phyloP scores from a whole-genome alignment of 1,140 invertebrate genomes.

The Parasteatoda tepidariorum region DNA sequence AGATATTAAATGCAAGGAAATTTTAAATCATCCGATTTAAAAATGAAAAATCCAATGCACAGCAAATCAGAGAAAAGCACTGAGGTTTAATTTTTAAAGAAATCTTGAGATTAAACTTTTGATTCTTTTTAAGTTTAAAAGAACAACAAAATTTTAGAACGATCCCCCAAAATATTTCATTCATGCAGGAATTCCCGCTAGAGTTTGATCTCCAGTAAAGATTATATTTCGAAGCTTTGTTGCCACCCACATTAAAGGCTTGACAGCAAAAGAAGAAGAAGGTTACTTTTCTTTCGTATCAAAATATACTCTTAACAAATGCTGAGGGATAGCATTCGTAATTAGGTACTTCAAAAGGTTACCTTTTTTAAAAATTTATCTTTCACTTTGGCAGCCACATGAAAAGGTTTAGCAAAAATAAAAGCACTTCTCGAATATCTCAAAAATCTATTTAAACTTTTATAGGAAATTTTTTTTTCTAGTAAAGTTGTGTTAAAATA shows the following conservation, averaged over 20 bases:
- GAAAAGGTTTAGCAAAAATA: no score
- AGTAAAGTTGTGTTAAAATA: no score
- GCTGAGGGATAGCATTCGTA: slow-evolving; percentile 9
- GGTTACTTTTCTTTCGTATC: slow-evolving; percentile 21
- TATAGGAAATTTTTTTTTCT: no score
- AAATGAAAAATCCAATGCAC: no score
- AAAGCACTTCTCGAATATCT: no score
- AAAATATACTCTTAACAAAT: slow-evolving; percentile 40
- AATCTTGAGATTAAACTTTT: no score
- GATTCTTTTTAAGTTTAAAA: no score
- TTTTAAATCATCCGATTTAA: no score
- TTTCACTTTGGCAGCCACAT: neutral
- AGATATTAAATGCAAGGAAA: no score
- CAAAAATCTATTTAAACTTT: no score
- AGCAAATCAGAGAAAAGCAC: no score
- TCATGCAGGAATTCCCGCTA: neutral
- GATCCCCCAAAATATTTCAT: neutral
- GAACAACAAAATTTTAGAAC: neutral
- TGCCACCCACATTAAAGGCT: slow-evolving; percentile 14
- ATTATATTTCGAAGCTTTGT: slow-evolving; percentile 33
- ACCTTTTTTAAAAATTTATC: neutral
- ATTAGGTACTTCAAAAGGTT: slow-evolving; percentile 19
- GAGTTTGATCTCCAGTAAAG: slow-evolving; percentile 23
- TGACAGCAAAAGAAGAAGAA: neutral
- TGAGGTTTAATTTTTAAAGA: no score